Base-by-base conservation (phyloP, 1,140 invertebrate species). In the Drosophila sechellia region DNA sequence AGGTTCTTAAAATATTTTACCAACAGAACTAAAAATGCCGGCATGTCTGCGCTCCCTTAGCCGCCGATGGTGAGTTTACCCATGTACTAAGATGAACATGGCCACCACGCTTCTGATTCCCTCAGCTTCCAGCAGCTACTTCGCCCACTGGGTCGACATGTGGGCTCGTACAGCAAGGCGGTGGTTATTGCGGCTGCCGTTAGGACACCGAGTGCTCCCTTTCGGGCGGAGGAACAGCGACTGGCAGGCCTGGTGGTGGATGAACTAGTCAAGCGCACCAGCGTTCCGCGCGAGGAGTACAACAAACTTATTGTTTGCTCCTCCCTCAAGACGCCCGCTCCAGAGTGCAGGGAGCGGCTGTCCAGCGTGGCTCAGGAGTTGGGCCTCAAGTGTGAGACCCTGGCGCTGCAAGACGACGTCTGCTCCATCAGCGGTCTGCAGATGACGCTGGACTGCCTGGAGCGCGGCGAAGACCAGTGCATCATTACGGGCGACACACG, bases 171-270 rank as follows among this genome's bases (percentile, higher is more conserved):
- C 3, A 42, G n/a, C 34, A 71, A 87, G 35, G 27, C 56, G 0
- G 45, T 91, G n/a, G 77, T 91, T 6, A 72, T 91, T 25, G 70
- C 73, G 2, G 81, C 85, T 2, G 84, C 90, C 0, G 85, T 91
- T 3, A 75, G 90, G n/a, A 89, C 84, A 0, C 84, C 84, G 0
- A 69, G 48, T 8, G 27, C 15, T 34, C 53, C 45, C 15, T 52
- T 12, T n/a, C 42, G 4, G 31, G 35, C 13, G 10, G 48, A 74
- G 22, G 78, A 86, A 37, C 48, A 70, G 15, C 50, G 71, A n/a
- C 49, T 91, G 37, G 64, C 68, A 0, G 61, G 65, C 10, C 5
- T 84, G 31, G 53, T 85, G 6, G 54, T 84, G 5, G 89, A 91
- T 64, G 76, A 91, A 8, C 61, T 89, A 25, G 66, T 90, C 5